Conservation (phyloP, 1,140 invertebrate genomes). For the Hestina assimilis region DNA sequence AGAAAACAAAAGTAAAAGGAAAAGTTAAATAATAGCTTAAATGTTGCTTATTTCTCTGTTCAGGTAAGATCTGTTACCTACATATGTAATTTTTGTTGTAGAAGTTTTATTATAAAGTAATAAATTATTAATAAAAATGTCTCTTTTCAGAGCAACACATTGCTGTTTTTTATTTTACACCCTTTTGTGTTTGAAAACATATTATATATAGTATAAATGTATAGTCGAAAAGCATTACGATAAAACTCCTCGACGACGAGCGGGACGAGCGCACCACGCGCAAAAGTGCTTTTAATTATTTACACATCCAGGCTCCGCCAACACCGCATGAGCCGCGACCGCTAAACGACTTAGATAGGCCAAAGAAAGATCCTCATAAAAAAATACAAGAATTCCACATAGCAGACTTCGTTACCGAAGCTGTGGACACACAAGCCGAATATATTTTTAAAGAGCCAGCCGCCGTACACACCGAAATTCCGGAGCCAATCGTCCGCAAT, state of each 20-base stretch:
- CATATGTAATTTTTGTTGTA: too few relatives aligned
- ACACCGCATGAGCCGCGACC: constrained; percentile 36
- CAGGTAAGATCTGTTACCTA: too few relatives aligned
- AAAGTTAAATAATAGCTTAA: too few relatives aligned
- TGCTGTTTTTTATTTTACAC: too few relatives aligned
- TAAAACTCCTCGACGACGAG: constrained; percentile 16
- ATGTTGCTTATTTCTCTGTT: too few relatives aligned
- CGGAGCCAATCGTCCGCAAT: constrained; percentile 62
- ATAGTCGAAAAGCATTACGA: constrained; percentile 12
- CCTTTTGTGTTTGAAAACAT: too few relatives aligned
- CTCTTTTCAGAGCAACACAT: too few relatives aligned
- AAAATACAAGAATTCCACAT: too few relatives aligned
- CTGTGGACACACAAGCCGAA: neutral
- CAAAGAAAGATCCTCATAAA: neutral
- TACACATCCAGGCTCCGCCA: constrained; percentile 44
- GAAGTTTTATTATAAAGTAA: too few relatives aligned
- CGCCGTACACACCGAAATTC: neutral
- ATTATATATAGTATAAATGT: too few relatives aligned
- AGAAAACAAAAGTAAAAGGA: too few relatives aligned
- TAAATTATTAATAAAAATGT: too few relatives aligned
- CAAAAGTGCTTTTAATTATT: constrained; percentile 69
- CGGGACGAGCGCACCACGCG: constrained; percentile 14
- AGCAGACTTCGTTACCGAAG: neutral
- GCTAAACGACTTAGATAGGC: neutral
- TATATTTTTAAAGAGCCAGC: constrained; percentile 19